phyloP scores from a whole-genome alignment of 1,140 invertebrate species.

The Chrysomallon squamiferum region DNA sequence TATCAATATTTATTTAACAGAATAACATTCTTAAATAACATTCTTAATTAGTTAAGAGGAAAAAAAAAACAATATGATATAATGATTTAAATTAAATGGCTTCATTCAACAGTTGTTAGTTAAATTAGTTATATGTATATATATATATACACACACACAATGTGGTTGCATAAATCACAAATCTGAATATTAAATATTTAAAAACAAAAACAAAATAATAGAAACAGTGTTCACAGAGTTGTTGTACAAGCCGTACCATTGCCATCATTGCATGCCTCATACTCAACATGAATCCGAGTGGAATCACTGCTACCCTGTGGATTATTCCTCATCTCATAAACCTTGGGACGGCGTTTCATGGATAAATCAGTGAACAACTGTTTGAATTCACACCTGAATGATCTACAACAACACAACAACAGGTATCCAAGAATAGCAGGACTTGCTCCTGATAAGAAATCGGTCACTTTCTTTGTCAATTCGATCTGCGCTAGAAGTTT shows the following conservation, averaged over 20 bases:
- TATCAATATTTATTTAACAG: too few species aligned
- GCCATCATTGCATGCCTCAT: constrained; percentile 20
- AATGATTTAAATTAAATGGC: too few species aligned
- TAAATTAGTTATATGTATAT: too few species aligned
- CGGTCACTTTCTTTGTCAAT: constrained; percentile 30
- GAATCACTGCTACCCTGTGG: constrained; percentile 5
- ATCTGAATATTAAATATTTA: too few species aligned
- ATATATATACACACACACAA: too few species aligned
- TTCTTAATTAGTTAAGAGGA: too few species aligned
- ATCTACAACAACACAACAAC: constrained; percentile 21
- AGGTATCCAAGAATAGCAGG: constrained; percentile 16
- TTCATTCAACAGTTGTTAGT: too few species aligned
- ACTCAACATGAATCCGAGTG: constrained; percentile 18
- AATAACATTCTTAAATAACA: too few species aligned
- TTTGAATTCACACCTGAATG: constrained; percentile 16
- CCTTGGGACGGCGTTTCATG: constrained; percentile 17
- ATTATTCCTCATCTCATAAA: constrained; percentile 25
- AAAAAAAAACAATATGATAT: too few species aligned
- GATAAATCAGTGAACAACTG: constrained; percentile 1
- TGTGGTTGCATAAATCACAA: too few species aligned
- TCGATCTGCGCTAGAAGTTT: constrained; percentile 28
- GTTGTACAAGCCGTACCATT: neutral
- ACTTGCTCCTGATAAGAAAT: constrained; percentile 21
- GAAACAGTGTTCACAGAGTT: constrained; percentile 3
- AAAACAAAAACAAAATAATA: too few species aligned